phyloP scores from a whole-genome alignment of 2,888 invertebrate genomes.

The Tipula unca region DNA sequence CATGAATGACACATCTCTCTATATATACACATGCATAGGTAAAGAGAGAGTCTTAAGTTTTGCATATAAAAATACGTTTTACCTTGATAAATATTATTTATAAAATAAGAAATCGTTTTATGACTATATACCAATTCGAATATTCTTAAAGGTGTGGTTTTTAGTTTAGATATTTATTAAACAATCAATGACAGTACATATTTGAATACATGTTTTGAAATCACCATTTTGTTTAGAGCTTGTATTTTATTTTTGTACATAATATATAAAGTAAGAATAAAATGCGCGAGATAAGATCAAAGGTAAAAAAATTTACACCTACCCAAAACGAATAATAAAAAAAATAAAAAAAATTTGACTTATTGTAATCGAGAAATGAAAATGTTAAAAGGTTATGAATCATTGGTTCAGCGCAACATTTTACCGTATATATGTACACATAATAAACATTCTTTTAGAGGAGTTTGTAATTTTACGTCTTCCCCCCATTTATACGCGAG shows the following conservation, averaged over 20 bases:
- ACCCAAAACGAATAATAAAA: background rate
- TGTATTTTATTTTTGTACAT: background rate
- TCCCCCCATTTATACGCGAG: background rate
- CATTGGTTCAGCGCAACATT: background rate
- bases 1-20: background rate
- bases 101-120: background rate
- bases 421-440: background rate
- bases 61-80: background rate
- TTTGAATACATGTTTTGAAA: background rate
- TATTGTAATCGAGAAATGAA: background rate
- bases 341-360: background rate
- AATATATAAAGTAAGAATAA: background rate
- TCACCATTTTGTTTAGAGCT: background rate
- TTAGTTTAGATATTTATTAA: background rate
- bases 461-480: background rate
- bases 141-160: background rate
- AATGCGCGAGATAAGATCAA: background rate
- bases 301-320: background rate
- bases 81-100: background rate
- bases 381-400: background rate
- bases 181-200: background rate
- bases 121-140: background rate
- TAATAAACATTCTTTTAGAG: background rate
- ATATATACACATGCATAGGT: background rate
- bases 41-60: background rate